Conservation (phyloP, 2,797 vertebrate species). For the Paramormyrops hopkinsi region DNA sequence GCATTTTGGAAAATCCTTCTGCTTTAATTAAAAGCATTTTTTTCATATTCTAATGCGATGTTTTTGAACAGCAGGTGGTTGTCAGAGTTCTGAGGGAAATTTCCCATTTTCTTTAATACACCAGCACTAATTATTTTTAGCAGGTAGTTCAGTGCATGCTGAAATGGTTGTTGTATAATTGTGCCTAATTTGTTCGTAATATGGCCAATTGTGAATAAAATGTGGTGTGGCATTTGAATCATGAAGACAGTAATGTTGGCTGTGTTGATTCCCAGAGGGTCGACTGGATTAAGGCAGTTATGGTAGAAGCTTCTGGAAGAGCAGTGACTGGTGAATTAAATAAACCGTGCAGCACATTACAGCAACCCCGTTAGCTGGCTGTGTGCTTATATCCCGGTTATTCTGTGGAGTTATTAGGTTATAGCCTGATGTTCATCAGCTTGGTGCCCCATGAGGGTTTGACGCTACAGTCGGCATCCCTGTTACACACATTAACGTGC, state of each 20-base stretch:
- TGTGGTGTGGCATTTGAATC: not conserved
- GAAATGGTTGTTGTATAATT: not conserved
- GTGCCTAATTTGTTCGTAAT: not conserved
- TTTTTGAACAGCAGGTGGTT: not conserved
- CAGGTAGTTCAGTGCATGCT: not conserved
- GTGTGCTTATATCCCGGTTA: not conserved
- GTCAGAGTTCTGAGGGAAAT: not conserved
- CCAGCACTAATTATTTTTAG: not conserved
- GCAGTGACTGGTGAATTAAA: not conserved
- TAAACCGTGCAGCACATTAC: not conserved
- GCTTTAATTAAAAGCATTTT: not conserved
- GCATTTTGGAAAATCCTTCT: slow-evolving; percentile 1
- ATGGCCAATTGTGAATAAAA: not conserved
- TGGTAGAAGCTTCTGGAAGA: not conserved
- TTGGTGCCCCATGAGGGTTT: not conserved
- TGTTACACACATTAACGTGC: not conserved
- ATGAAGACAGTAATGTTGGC: not conserved
- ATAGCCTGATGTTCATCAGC: not conserved
- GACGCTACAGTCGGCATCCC: not conserved
- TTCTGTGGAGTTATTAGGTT: not conserved
- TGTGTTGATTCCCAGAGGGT: not conserved
- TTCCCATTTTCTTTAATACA: not conserved
- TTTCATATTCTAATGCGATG: not conserved
- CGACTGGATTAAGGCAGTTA: not conserved
- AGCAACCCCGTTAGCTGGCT: not conserved